Percentiles rank a stretch among this genome's conserved stretches.
These are phyloP conservation scores for Cosmopolites sordidus DNA, from an alignment of 2,888 invertebrate genomes.

Conservation along the genomic window DNA sequence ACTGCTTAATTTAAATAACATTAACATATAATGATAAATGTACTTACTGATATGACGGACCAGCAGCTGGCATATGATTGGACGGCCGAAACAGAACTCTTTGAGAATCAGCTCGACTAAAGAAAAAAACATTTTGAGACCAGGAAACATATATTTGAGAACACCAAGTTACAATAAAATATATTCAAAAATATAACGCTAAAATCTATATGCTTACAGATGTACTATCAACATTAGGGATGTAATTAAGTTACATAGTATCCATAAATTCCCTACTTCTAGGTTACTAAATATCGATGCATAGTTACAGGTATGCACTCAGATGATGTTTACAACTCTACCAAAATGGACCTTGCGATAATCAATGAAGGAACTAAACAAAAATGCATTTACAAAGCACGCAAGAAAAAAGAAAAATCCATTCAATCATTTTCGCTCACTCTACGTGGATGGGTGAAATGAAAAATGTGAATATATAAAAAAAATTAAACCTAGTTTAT, in stretches of 20 bases:
- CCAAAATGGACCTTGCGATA: background rate
- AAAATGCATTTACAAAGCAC: constrained; percentile 20
- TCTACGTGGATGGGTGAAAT: constrained; percentile 9
- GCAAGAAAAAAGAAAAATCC: constrained; percentile 10
- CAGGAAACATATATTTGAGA: too few relatives aligned
- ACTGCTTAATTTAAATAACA: too few relatives aligned
- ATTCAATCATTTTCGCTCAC: constrained; percentile 5
- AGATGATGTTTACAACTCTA: constrained; percentile 9
- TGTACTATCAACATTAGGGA: too few relatives aligned
- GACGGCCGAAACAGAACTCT: constrained; percentile 69
- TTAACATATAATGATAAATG: background rate
- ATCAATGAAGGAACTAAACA: constrained; percentile 8
- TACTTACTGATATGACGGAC: constrained; percentile 68
- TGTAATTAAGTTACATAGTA: too few relatives aligned
- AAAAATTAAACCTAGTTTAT: too few relatives aligned
- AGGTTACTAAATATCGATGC: background rate
- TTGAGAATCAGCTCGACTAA: constrained; percentile 69
- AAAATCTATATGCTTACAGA: too few relatives aligned
- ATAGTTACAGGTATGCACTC: constrained; percentile 12
- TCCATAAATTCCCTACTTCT: too few relatives aligned
- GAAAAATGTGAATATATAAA: background rate
- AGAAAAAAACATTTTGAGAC: constrained; percentile 22
- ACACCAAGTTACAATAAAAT: too few relatives aligned
- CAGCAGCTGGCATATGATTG: constrained; percentile 66
- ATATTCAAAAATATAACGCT: too few relatives aligned